These are phyloP conservation scores for Machaerirhynchus nigripectus DNA, from an alignment of 2,113 vertebrate species.

Conservation along the genomic window DNA sequence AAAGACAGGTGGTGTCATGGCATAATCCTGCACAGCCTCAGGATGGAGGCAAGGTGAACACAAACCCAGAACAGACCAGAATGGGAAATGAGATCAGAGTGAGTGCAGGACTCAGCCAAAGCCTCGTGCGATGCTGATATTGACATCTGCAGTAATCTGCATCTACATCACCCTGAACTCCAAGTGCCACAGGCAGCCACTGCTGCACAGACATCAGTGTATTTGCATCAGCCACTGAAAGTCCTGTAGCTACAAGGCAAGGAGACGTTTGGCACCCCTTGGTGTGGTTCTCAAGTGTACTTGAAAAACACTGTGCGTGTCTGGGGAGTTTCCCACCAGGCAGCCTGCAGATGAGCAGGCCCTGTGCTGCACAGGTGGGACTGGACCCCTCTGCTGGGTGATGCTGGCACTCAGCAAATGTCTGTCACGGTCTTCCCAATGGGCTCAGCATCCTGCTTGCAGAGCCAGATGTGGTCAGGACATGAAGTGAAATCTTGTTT, in stretches of 20 bases:
- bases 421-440: neutral
- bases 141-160: neutral
- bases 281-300: neutral
- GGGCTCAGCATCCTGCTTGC: neutral
- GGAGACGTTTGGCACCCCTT: neutral
- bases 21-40: neutral
- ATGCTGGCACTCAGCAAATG: neutral
- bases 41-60: neutral
- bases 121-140: neutral
- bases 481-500: neutral
- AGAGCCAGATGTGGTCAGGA: neutral
- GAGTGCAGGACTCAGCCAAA: neutral
- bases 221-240: neutral
- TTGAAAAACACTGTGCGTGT: neutral
- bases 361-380: fast-evolving
- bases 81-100: neutral
- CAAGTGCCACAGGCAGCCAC: neutral
- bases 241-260: neutral
- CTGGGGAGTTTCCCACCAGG: neutral
- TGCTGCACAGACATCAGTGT: fast-evolving
- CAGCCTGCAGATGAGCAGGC: neutral
- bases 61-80: neutral
- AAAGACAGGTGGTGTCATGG: neutral
- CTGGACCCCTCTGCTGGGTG: neutral
- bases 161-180: neutral